Evolutionary conservation across 2,797 vertebrate genomes (phyloP), one percentile per base, ranked within the genome.

Genomic region (Gymnopithys bicolor): DNA sequence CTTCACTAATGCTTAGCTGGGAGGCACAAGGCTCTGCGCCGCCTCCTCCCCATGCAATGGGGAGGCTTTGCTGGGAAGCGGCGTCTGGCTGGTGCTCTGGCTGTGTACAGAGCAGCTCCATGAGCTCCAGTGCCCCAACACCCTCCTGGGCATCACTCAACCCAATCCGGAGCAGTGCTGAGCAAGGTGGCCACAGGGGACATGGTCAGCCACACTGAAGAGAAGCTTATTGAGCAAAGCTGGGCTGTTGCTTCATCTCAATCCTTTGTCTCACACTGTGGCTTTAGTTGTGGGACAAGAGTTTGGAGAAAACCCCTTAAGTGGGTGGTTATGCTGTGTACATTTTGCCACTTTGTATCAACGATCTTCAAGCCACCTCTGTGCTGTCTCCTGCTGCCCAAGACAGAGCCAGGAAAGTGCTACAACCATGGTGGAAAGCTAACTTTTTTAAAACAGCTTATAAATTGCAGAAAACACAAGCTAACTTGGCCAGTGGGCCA

Each of bases 1-100:
- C 95, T 94, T 84, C 83, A 69, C 89, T 95, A 93, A 94, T 91
- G 87, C 83, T 90, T 95, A 87, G 94, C 94, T 94, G 92, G 94
- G 95, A 96, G 93, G 92, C 95, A 91, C 70, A 8, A 0, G 6
- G 82, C 62, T 93, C 82, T 49, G 76, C 2, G 2, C 90, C 3
- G 22, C 84, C 90, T 77, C 92, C 70, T 92, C 48, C 71, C 69
- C 1, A 0, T 87, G 79, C 8, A 2, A 52, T 2, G 49, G 49
- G 73, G 60, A 86, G 83, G 27, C 19, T 96, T 69, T 49, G 32
- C 67, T 10, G 9, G 33, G 69, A 56, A 86, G 70, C 62, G 64
- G 79, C 56, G 23, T 46, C 77, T 74, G 94, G 23, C 64, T 81
- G 49, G 5, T 28, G 6, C 49, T 45, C 70, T 28, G 75, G 8